These are phyloP conservation scores for Poeciliopsis prolifica DNA, from an alignment of 2,113 vertebrate species.

Conservation along the genomic window DNA sequence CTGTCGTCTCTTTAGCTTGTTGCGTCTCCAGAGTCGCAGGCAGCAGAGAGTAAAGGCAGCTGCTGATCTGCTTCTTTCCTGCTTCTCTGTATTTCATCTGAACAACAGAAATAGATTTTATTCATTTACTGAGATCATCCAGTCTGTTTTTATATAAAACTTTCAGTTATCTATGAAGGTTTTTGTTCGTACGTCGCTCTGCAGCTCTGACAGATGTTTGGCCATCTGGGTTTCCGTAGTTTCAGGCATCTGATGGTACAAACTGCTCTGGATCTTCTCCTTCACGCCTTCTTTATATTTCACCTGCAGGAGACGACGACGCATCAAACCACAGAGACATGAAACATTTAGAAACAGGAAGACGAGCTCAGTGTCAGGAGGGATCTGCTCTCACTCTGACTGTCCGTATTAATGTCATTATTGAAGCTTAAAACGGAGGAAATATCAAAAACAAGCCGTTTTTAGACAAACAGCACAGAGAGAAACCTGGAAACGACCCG, in stretches of 20 bases:
- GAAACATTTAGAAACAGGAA: no score
- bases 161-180: neutral
- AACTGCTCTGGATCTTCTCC: conserved; percentile 53
- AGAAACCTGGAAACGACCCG: neutral
- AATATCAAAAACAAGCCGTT: neutral
- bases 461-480: neutral
- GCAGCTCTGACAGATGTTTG: conserved; percentile 63
- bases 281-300: conserved; percentile 62
- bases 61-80: conserved; percentile 44
- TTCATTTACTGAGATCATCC: neutral
- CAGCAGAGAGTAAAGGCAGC: conserved; percentile 58
- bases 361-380: no score
- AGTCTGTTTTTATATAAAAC: neutral
- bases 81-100: conserved; percentile 88
- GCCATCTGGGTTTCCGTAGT: conserved; percentile 70
- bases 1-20: conserved; percentile 57
- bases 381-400: neutral
- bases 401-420: neutral
- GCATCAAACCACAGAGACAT: no score
- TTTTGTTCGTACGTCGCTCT: conserved; percentile 36
- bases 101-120: neutral
- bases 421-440: neutral
- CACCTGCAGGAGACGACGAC: conserved; percentile 35
- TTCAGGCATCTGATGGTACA: conserved; percentile 71
- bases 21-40: conserved; percentile 66